Evolutionary conservation across 2,113 vertebrate genomes (phyloP).

Genomic region (Monopterus albus): DNA sequence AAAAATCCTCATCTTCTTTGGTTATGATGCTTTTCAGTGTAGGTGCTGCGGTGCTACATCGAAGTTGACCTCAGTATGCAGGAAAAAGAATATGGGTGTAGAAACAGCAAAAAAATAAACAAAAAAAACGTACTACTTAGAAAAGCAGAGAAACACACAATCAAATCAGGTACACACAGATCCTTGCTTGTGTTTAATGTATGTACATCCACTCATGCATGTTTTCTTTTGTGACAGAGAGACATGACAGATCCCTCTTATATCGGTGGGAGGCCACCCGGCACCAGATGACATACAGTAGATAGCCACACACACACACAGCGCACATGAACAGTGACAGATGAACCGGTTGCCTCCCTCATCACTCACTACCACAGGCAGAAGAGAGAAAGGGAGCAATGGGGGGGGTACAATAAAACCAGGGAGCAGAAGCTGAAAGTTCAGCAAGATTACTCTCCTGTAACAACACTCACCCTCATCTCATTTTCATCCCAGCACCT

Average conservation of each 20-base stretch:
- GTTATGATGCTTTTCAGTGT: no score
- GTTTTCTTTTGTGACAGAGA: slow-evolving; percentile 72
- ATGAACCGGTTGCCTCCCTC: slow-evolving; percentile 51
- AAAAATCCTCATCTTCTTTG: no score
- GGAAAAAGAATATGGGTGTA: no score
- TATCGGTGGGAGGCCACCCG: slow-evolving; percentile 65
- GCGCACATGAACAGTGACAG: slow-evolving; percentile 52
- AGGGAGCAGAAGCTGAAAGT: no score
- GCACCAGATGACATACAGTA: slow-evolving; percentile 52
- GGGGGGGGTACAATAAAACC: no score
- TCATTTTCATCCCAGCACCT: slow-evolving; percentile 47
- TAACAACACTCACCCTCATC: slow-evolving; percentile 15
- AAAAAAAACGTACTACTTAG: no score
- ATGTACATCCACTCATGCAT: slow-evolving; percentile 53
- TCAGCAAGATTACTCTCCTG: slow-evolving; percentile 2
- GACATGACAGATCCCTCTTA: slow-evolving; percentile 73
- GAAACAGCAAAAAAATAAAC: no score
- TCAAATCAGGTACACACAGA: no score
- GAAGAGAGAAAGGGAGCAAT: slow-evolving; percentile 4
- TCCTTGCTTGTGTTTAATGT: background rate
- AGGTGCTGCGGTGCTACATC: no score
- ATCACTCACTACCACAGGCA: slow-evolving; percentile 59
- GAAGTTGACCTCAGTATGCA: no score
- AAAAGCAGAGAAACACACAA: no score
- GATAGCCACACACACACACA: slow-evolving; percentile 33